Conservation (phyloP, 2,797 vertebrate genomes). For the Gadopsis marmoratus region DNA sequence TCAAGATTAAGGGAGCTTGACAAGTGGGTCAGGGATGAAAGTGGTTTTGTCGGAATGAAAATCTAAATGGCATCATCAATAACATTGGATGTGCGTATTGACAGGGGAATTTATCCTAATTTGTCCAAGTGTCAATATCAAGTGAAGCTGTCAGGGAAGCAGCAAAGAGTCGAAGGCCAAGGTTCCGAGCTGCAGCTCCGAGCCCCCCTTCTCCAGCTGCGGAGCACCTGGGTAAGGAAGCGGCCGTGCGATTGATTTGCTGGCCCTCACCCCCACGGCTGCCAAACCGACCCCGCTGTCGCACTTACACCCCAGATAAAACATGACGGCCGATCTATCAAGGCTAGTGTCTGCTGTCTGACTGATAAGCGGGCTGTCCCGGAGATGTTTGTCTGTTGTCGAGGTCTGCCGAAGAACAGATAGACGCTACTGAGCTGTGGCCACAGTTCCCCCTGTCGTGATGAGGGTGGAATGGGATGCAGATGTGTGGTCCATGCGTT, state of each 20-base stretch:
- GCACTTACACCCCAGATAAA: slow-evolving; percentile 66
- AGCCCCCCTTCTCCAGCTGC: neutral
- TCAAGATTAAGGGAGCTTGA: slow-evolving; percentile 47
- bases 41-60: slow-evolving; percentile 68
- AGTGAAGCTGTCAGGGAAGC: slow-evolving; percentile 74
- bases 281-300: slow-evolving; percentile 42
- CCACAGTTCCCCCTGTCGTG: neutral
- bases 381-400: slow-evolving; percentile 51
- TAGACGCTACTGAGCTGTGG: slow-evolving; percentile 10
- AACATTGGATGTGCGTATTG: slow-evolving; percentile 79
- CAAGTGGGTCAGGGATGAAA: slow-evolving; percentile 54
- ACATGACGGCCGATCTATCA: slow-evolving; percentile 71
- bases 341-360: slow-evolving; percentile 36
- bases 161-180: slow-evolving; percentile 14
- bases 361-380: slow-evolving; percentile 39
- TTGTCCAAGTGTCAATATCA: slow-evolving; percentile 85
- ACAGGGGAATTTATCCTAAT: slow-evolving; percentile 85
- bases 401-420: slow-evolving; percentile 20
- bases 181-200: slow-evolving; percentile 19
- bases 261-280: slow-evolving; percentile 47
- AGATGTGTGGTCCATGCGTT: slow-evolving; percentile 57
- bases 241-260: slow-evolving; percentile 61
- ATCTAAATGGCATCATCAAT: slow-evolving; percentile 85
- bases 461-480: slow-evolving; percentile 29
- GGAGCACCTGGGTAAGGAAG: slow-evolving; percentile 59